These are phyloP conservation scores for Tribolium freemani DNA, from an alignment of 2,888 invertebrate species.

Conservation along the genomic window DNA sequence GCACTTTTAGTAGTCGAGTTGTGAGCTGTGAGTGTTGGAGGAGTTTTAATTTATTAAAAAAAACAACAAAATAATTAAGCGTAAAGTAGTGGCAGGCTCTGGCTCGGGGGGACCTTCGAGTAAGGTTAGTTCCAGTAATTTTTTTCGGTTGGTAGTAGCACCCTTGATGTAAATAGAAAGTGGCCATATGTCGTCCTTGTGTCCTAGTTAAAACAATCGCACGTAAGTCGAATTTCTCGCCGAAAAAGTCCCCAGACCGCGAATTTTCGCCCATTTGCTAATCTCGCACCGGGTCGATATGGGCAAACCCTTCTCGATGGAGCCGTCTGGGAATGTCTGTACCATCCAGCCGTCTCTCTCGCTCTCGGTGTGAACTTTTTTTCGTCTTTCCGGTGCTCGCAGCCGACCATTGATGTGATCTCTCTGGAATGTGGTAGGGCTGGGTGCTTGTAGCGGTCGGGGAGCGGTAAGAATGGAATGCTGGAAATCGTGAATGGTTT, in stretches of 20 bases:
- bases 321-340: conserved; percentile 56
- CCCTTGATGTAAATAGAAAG: conserved; percentile 34
- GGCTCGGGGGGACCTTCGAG: not conserved
- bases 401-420: conserved; percentile 69
- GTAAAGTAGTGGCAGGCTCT: not conserved
- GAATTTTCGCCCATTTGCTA: not conserved
- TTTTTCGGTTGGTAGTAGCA: not conserved
- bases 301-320: conserved; percentile 50
- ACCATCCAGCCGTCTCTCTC: conserved; percentile 54
- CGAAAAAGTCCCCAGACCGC: conserved; percentile 7
- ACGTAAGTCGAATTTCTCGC: not conserved
- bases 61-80: not conserved
- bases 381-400: conserved; percentile 65
- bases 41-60: not conserved
- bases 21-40: not conserved
- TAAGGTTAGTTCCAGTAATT: conserved; percentile 6
- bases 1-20: conserved; percentile 7
- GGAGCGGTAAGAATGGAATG: conserved; percentile 65
- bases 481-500: conserved; percentile 68
- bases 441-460: conserved; percentile 57
- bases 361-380: conserved; percentile 55
- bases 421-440: conserved; percentile 68
- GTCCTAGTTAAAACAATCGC: conserved; percentile 46
- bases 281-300: conserved; percentile 27
- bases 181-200: conserved; percentile 58